Base-by-base conservation (phyloP, 1,140 invertebrate genomes). In the Bombus waltoni region DNA sequence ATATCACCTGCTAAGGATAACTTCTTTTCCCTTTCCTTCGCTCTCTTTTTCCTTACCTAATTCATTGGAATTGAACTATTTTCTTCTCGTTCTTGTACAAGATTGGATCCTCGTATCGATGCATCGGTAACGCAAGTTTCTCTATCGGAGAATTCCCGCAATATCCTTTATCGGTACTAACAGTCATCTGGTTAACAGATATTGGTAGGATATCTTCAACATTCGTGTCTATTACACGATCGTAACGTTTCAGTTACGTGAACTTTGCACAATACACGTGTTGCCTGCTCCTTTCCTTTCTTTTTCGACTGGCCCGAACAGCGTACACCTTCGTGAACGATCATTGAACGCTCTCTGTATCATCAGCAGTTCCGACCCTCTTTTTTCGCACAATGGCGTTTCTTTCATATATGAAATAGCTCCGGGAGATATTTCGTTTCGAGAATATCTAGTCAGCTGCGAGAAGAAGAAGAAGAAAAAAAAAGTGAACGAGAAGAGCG, bases 371-470 rank as follows among this genome's bases (percentile, higher is more conserved):
- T 38, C 57, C 59, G 28, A 15, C 28, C 72, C 79, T 57, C 72
- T 71, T 71, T 71, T 74, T 65, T 15, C 73, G 72, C 78, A 92
- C 90, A 92, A 93, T 93, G 78, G 87, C 78, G 77, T 92, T 92
- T 92, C 85, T 85, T 89, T 89, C 76, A 65, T 83, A 87, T 92
- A 88, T 91, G 88, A 91, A 92, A 93, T 87, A 91, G 91, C 90
- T 93, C 76, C 89, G 75, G 88, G 92, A 92, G 79, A 91, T 92
- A 92, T 93, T 85, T 91, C 90, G 83, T 92, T 92, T 88, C 87
- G 86, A 82, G 70, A 53, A 91, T 91, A 85, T 81, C 82, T 35
- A 47, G 74, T 40, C 44, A 35, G 35, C 22, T 25, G 2, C 8
- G 53, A 59, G 47, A 28, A n/a, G 11, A 6, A 32, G 15, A 38